Evolutionary conservation across 2,888 invertebrate genomes (phyloP).

Genomic region (Argyresthia albistria): DNA sequence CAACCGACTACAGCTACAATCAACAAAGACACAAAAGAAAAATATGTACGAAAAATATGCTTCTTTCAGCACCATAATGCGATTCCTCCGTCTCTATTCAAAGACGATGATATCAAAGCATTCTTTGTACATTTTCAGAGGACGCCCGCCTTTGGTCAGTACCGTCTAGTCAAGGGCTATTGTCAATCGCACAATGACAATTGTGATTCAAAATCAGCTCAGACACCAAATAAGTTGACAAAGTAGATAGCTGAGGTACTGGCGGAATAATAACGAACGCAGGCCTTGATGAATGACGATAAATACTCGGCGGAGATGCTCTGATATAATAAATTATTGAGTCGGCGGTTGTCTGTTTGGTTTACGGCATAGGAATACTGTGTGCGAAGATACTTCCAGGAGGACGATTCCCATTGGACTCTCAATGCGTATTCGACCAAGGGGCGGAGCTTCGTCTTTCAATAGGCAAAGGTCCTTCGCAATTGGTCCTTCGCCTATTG

Average conservation of each 20-base stretch:
- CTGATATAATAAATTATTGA: constrained; percentile 2
- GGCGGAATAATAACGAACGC: constrained; percentile 40
- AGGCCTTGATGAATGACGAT: constrained; percentile 22
- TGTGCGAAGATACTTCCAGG: too few relatives aligned
- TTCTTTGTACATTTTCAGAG: constrained; percentile 1
- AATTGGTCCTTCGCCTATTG: too few relatives aligned
- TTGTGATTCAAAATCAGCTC: constrained; percentile 49
- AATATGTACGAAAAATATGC: neutral
- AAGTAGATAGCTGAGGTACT: constrained; percentile 26
- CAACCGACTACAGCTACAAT: too few relatives aligned
- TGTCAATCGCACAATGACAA: constrained; percentile 46
- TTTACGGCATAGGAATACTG: too few relatives aligned
- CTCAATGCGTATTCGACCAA: too few relatives aligned
- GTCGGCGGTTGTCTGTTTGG: too few relatives aligned
- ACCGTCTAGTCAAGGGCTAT: constrained; percentile 17
- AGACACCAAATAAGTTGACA: constrained; percentile 49
- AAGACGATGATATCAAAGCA: neutral
- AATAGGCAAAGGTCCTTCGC: too few relatives aligned
- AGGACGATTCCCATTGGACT: too few relatives aligned
- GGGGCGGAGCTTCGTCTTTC: too few relatives aligned
- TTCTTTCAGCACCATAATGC: neutral
- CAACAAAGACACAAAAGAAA: too few relatives aligned
- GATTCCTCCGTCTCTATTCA: constrained; percentile 1
- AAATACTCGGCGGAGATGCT: neutral
- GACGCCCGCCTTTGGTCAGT: neutral